Base-by-base conservation (phyloP, 2,797 vertebrate species). In the Anas bernieri region DNA sequence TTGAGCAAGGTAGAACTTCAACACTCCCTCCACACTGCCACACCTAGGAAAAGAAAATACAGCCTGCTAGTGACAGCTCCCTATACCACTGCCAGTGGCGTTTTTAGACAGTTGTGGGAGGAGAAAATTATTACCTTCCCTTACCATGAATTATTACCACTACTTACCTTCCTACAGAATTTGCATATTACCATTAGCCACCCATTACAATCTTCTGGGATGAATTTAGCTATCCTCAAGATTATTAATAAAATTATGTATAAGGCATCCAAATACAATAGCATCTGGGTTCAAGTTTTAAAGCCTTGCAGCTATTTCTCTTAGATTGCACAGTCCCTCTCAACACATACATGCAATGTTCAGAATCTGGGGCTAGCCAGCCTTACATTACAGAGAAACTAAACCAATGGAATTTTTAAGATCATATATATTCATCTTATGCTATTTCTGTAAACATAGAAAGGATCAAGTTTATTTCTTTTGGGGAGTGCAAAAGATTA, bases 1-100 rank as follows among this genome's bases (percentile, higher is more conserved):
- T 98, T 37, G 99, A 99, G 86, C 99, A 99, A 28, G 99, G 99
- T n/a, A 99, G 97, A 37, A 99, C 99, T 96, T 99, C 99, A 11
- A 99, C 99, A 0, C 99, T 99, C 59, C 99, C 99, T 0, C 99
- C 99, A 43, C 99, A 99, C 58, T 99, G 98, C 99, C 99, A 99
- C 20, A 99, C 99, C 99, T 99, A 91, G 26, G 35, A 91, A 46
- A 35, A 58, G 52, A 41, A 81, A 80, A 74, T 13, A 72, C 28
- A 73, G 12, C n/a, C 55, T 83, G 87, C 37, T 87, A 8, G 39
- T 66, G 37, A 69, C 55, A 92, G 31, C 33, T 61, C 52, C n/a
- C n/a, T 20, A 7, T 15, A 72, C 9, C 67, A 17, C 30, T 75
- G 15, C 46, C 48, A 50, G 23, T 25, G 48, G 48, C 7, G 7